Conservation (phyloP, 1,140 invertebrate species). For the Tetramorium parvispinum region DNA sequence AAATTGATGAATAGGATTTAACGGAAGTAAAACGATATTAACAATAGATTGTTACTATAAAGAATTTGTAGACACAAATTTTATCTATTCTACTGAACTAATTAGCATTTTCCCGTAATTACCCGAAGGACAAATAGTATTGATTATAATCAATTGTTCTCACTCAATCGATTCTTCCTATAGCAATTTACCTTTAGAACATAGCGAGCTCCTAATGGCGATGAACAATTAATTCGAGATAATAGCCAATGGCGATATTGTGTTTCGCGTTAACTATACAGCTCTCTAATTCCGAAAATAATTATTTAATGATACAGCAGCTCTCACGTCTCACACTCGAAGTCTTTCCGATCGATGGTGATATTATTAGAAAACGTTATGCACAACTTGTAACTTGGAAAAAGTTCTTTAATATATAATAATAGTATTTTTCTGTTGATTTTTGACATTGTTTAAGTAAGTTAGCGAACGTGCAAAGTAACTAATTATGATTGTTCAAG, state of each 20-base stretch:
- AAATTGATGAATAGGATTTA: constrained; percentile 30
- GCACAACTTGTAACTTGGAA: constrained; percentile 8
- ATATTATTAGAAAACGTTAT: constrained; percentile 29
- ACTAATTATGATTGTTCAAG: constrained; percentile 16
- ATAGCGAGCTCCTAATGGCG: background rate
- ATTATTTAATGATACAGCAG: constrained; percentile 42
- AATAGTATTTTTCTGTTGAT: background rate
- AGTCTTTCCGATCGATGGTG: constrained; percentile 27
- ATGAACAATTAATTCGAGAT: constrained; percentile 24
- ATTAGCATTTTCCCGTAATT: background rate
- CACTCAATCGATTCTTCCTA: background rate
- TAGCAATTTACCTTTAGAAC: constrained; percentile 16
- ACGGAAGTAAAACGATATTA: background rate
- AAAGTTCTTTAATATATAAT: background rate
- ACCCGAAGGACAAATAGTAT: background rate
- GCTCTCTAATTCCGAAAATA: constrained; percentile 48
- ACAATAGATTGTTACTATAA: background rate
- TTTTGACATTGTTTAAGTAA: constrained; percentile 17
- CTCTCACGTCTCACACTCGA: background rate
- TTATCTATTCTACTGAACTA: background rate
- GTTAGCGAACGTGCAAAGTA: background rate
- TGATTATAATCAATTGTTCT: constrained; percentile 25
- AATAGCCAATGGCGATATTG: constrained; percentile 34
- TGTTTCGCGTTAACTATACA: background rate
- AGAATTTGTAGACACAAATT: background rate